Evolutionary conservation across 1,140 invertebrate species (phyloP).

Genomic region (Drosophila kohkoa): DNA sequence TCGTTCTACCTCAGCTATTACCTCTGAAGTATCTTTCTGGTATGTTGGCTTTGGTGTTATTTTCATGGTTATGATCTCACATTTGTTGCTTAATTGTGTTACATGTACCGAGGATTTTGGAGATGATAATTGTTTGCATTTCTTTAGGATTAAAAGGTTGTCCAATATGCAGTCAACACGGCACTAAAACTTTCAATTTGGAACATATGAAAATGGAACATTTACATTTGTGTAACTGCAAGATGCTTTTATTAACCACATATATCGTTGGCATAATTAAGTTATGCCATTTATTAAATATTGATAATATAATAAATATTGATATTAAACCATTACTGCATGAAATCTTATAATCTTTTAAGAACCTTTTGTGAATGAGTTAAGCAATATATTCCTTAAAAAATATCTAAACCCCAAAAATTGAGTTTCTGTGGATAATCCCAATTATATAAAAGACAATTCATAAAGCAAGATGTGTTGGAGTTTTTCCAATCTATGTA

Average conservation of each 20-base stretch:
- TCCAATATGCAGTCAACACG: constrained; percentile 7
- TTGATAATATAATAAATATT: too few relatives aligned
- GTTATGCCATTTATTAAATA: too few relatives aligned
- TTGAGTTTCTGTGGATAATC: too few relatives aligned
- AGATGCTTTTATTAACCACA: not conserved
- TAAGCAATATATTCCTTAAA: too few relatives aligned
- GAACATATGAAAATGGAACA: not conserved
- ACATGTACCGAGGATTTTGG: constrained; percentile 4
- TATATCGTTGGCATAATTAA: not conserved
- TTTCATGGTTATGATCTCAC: constrained; percentile 55
- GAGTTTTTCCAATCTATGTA: too few relatives aligned
- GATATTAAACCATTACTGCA: too few relatives aligned
- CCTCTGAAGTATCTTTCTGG: not conserved
- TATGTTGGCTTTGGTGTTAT: constrained; percentile 55
- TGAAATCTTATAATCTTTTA: too few relatives aligned
- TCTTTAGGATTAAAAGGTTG: constrained; percentile 8
- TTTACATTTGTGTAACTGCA: not conserved
- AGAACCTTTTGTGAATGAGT: too few relatives aligned
- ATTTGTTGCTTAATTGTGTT: constrained; percentile 59
- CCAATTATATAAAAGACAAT: too few relatives aligned
- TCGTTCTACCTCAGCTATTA: constrained; percentile 22
- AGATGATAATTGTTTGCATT: constrained; percentile 46
- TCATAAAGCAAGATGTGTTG: too few relatives aligned
- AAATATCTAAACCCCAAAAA: too few relatives aligned
- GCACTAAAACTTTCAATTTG: not conserved